Evolutionary conservation across 2,888 invertebrate species (phyloP).

Genomic region (Agonopterix heracliana): DNA sequence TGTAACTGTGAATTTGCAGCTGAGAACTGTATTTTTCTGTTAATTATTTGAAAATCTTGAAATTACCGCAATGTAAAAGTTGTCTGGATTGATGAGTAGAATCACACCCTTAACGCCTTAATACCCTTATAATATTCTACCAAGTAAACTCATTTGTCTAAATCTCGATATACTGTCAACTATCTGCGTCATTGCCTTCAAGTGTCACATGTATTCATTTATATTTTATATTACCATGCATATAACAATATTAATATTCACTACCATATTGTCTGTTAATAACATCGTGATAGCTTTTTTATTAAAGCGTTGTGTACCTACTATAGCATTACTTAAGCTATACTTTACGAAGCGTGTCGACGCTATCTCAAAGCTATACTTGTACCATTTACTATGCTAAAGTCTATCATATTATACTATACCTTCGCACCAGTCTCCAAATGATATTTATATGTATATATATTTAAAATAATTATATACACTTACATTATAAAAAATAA

Average conservation of each 20-base stretch:
- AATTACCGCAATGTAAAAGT: too few species aligned
- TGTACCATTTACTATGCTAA: constrained; percentile 1
- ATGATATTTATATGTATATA: constrained; percentile 23
- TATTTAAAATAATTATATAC: constrained; percentile 30
- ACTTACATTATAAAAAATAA: constrained; percentile 22
- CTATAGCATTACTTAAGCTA: constrained; percentile 13
- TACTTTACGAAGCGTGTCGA: constrained; percentile 8
- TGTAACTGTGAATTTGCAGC: too few species aligned
- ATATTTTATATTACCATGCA: constrained; percentile 8
- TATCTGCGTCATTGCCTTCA: constrained; percentile 38
- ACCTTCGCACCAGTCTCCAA: constrained; percentile 50
- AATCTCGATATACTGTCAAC: neutral
- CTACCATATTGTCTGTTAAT: constrained; percentile 57
- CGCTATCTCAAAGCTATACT: constrained; percentile 20
- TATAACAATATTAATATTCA: constrained; percentile 27
- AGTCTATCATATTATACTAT: constrained; percentile 19
- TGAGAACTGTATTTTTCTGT: too few species aligned
- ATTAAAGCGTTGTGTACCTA: constrained; percentile 27
- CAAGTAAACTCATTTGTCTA: neutral
- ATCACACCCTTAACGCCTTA: too few species aligned
- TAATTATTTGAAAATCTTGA: too few species aligned
- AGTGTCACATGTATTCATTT: constrained; percentile 22
- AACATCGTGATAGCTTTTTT: constrained; percentile 37
- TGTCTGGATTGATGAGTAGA: too few species aligned
- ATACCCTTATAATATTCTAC: too few species aligned